Base-by-base conservation (phyloP, 2,113 vertebrate species). In the Callopanchax toddi region DNA sequence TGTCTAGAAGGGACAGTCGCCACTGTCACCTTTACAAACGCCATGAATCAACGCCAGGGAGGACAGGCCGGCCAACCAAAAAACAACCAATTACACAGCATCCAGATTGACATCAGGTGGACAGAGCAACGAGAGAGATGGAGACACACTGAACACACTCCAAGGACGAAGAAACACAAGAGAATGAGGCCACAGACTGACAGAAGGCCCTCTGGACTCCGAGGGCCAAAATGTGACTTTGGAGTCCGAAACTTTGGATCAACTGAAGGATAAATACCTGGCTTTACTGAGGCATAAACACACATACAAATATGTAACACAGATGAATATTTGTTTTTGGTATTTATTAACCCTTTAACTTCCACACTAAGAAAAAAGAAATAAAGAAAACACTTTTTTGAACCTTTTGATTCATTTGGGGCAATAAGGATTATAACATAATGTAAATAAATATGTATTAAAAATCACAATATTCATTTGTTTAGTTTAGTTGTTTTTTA, bases 21-120 rank as follows among this genome's bases (percentile, higher is more conserved):
- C 92, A 92, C 94, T 92, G 87, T 89, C 89, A 85, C 84, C 87
- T 86, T 90, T 89, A 82, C 81, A 86, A 86, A 86, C 69, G 75
- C 83, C 67, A 91, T 91, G 89, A 86, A 91, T 91, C 89, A 90
- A 85, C 67, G 73, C 79, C 81, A 82, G 53, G 20, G 63, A 79
- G 82, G 87, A 85, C 84, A 84, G 87, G 74, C 72, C 32, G 45
- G 79, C 76, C 44, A 80, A 87, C 29, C 87, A 84, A 78, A 81
- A 87, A 89, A 86, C 87, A 84, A 85, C 85, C 86, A 89, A 91
- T 91, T 91, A 91, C 81, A 86, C 69, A 58, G 80, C 64, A 56
- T 59, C 83, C 92, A 92, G 93, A 91, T 81, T 90, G 89, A 91
- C 88, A 89, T 69, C 50, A 54, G 76, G 84, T 76, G 85, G 80